These are phyloP conservation scores for Peromyscus nudipes DNA, from an alignment of 2,797 vertebrate genomes.

Conservation along the genomic window DNA sequence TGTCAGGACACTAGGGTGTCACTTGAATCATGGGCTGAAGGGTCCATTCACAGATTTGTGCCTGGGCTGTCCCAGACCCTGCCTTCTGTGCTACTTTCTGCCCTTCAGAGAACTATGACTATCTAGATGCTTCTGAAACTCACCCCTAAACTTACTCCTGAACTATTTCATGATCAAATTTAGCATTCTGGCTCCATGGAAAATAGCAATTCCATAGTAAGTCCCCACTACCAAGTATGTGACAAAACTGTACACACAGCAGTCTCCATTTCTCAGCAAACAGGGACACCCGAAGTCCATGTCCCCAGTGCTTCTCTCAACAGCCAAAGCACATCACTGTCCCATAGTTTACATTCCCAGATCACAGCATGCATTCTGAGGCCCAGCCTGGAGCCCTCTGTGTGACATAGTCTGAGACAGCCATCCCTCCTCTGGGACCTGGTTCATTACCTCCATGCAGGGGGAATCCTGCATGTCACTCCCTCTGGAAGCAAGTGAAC, in stretches of 20 bases:
- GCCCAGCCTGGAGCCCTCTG: accelerated
- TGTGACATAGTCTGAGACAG: not conserved
- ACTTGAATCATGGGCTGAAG: not conserved
- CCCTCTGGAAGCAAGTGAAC: not conserved
- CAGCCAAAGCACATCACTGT: conserved; percentile 20
- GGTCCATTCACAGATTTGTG: not conserved
- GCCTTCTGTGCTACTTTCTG: not conserved
- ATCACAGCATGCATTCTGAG: not conserved
- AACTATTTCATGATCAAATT: not conserved
- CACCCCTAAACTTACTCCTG: conserved; percentile 10
- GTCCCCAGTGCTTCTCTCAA: conserved; percentile 5
- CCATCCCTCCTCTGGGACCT: not conserved
- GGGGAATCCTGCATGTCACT: not conserved
- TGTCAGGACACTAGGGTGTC: not conserved
- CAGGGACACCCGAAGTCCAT: not conserved
- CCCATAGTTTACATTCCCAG: not conserved
- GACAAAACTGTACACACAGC: not conserved
- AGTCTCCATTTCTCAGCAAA: conserved; percentile 60
- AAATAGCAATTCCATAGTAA: conserved; percentile 48
- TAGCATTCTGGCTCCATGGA: conserved; percentile 10
- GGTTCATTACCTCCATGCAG: too few species aligned
- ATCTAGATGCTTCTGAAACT: conserved; percentile 53
- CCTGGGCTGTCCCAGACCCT: not conserved
- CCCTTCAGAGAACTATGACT: not conserved
- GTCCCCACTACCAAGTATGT: not conserved